Evolutionary conservation across 2,113 vertebrate species (phyloP).

Genomic region (Alectura lathami): DNA sequence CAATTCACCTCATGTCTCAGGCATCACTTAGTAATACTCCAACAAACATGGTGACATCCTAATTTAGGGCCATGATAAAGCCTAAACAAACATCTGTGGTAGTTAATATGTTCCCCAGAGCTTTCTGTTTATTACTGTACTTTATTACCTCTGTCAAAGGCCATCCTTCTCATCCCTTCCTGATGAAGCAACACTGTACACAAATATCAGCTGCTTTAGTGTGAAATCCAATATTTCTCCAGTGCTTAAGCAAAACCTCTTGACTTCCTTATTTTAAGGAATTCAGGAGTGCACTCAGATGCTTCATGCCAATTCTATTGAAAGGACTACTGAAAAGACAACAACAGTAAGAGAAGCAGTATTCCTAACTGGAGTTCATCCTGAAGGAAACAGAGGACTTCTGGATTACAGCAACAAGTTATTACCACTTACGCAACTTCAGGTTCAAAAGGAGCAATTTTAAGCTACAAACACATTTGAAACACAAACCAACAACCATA

Average conservation of each 20-base stretch:
- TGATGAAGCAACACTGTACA: too few species aligned
- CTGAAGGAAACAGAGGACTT: neutral
- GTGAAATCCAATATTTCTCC: neutral
- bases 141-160: neutral
- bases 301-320: neutral
- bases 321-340: neutral
- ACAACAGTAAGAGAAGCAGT: neutral
- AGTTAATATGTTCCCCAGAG: too few species aligned
- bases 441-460: constrained; percentile 26
- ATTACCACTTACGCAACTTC: neutral
- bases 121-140: neutral
- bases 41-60: neutral
- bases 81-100: neutral
- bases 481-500: neutral
- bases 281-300: neutral
- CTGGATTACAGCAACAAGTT: neutral
- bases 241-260: neutral
- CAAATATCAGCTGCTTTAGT: neutral
- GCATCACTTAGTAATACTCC: neutral
- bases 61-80: neutral
- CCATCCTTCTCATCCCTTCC: neutral
- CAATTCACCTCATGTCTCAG: neutral
- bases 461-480: neutral
- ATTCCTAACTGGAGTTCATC: neutral
- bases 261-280: neutral